Evolutionary conservation across 2,113 vertebrate genomes (phyloP).

Genomic region (Donacobius atricapilla): DNA sequence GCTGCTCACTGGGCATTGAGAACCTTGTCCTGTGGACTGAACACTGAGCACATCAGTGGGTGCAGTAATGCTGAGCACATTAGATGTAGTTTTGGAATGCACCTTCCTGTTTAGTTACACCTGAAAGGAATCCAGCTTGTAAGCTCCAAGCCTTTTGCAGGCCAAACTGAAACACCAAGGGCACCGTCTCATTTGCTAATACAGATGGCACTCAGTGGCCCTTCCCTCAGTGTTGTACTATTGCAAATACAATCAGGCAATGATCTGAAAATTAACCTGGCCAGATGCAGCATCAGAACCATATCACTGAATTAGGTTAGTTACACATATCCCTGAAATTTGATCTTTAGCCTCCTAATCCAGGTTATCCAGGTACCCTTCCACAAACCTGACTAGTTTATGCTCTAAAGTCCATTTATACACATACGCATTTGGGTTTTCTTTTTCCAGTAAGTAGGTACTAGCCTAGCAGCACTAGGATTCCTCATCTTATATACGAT

Average conservation of each 20-base stretch:
- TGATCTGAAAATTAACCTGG: background rate
- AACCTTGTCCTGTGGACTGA: background rate
- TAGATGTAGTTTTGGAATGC: background rate
- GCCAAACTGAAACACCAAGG: background rate
- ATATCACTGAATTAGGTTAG: accelerated
- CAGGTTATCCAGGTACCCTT: background rate
- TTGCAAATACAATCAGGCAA: background rate
- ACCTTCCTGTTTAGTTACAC: background rate
- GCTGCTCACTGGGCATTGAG: background rate
- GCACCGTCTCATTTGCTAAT: background rate
- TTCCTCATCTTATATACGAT: background rate
- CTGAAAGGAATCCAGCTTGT: background rate
- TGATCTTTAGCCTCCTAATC: background rate
- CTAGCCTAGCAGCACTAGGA: background rate
- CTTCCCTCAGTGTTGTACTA: background rate
- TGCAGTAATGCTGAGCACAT: background rate
- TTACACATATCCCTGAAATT: background rate
- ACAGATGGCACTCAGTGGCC: background rate
- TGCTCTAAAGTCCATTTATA: background rate
- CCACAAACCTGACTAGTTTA: background rate
- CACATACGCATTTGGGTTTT: background rate
- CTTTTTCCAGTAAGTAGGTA: background rate
- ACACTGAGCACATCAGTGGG: too few relatives aligned
- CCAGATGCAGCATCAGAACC: background rate
- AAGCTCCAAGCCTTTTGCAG: background rate